phyloP scores from a whole-genome alignment of 1,140 invertebrate genomes.

The Colletes latitarsis region DNA sequence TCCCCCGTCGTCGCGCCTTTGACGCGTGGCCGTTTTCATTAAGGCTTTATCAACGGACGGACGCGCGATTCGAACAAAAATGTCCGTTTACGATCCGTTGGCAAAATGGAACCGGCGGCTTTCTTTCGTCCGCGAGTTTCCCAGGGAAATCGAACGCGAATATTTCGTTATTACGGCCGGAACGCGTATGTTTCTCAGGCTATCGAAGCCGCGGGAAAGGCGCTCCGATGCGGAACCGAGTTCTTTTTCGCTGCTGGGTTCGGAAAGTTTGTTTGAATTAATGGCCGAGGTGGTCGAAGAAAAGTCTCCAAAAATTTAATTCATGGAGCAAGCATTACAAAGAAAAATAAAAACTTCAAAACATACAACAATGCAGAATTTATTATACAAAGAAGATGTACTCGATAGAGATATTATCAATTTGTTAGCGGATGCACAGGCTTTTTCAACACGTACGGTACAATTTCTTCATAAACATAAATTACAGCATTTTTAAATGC shows the following conservation, averaged over 20 bases:
- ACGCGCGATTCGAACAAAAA: conserved; percentile 3
- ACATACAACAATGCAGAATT: too few species aligned
- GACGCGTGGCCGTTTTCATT: conserved; percentile 41
- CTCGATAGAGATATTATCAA: too few species aligned
- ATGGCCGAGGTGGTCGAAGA: too few species aligned
- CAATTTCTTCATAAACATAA: too few species aligned
- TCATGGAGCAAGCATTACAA: too few species aligned
- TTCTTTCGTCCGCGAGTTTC: neutral
- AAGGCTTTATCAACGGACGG: conserved; percentile 46
- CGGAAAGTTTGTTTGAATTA: too few species aligned
- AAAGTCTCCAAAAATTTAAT: too few species aligned
- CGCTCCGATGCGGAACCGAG: neutral
- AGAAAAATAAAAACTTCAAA: too few species aligned
- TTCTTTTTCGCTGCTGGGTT: neutral
- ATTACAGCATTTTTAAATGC: too few species aligned
- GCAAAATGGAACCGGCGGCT: neutral
- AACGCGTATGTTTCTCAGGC: neutral
- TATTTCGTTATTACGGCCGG: neutral
- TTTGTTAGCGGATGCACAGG: too few species aligned
- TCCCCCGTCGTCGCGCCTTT: conserved; percentile 14
- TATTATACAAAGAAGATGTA: too few species aligned
- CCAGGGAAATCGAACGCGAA: conserved; percentile 9
- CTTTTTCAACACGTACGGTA: too few species aligned
- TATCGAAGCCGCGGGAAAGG: neutral
- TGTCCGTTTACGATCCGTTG: neutral